Conservation (phyloP, 92 coral and sea anemone genomes). For the Phenganax stokvisi region DNA sequence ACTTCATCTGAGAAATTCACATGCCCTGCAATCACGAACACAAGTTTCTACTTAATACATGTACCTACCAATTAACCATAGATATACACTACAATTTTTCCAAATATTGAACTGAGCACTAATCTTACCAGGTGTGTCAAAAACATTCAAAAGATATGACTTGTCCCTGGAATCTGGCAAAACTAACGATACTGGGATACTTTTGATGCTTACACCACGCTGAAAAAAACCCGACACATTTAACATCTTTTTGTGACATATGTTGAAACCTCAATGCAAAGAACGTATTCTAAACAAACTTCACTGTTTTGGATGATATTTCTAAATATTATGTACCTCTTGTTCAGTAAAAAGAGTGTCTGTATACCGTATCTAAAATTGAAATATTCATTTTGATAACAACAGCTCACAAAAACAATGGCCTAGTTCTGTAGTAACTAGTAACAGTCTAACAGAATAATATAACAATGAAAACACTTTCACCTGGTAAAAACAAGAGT, state of each 20-base stretch:
- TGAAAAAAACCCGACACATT: slow-evolving; percentile 23
- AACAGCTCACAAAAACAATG: neutral
- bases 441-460: too few species aligned
- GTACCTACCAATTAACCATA: neutral
- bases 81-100: neutral
- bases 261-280: too few species aligned
- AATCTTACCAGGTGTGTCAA: slow-evolving; percentile 89
- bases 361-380: slow-evolving; percentile 72
- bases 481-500: too few species aligned
- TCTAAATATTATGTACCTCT: slow-evolving; percentile 57
- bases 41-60: too few species aligned
- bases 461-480: neutral
- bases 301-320: neutral
- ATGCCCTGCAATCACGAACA: slow-evolving; percentile 61
- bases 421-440: too few species aligned
- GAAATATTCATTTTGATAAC: neutral
- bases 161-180: slow-evolving; percentile 96
- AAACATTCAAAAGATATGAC: slow-evolving; percentile 75
- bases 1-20: slow-evolving; percentile 98
- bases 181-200: slow-evolving; percentile 91
- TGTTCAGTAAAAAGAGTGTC: slow-evolving; percentile 94
- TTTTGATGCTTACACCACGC: slow-evolving; percentile 93
- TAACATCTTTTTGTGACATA: too few species aligned
- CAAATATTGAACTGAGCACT: neutral
- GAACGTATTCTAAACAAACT: too few species aligned